Conservation (phyloP, 2,113 vertebrate species). For the Corvus hawaiiensis region DNA sequence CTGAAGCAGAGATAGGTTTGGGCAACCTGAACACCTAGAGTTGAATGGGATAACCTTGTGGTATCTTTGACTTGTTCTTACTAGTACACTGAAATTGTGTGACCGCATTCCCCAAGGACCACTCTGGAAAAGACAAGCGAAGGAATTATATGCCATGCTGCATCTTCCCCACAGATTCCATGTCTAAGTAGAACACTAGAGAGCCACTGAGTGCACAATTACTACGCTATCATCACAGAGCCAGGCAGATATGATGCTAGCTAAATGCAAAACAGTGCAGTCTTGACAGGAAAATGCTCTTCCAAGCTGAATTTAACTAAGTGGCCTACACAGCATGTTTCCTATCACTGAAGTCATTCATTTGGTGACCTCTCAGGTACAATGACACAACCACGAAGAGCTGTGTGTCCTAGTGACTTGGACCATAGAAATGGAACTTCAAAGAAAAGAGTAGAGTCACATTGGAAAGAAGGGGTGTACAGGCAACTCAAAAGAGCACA, state of each 20-base stretch:
- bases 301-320: neutral
- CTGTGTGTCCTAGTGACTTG: neutral
- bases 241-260: neutral
- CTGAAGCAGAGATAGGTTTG: neutral
- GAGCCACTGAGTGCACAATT: neutral
- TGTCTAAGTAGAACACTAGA: fast-evolving
- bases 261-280: neutral
- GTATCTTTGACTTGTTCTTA: neutral
- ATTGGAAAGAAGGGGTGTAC: neutral
- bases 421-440: neutral
- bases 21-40: neutral
- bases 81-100: neutral
- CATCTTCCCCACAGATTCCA: neutral
- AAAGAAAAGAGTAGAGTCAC: neutral
- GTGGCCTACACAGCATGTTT: neutral
- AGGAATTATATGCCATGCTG: neutral
- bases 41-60: neutral
- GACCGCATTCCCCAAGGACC: neutral
- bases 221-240: neutral
- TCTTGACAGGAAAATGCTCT: neutral
- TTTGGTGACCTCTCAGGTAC: neutral
- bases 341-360: neutral
- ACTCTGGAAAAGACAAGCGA: neutral
- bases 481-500: neutral
- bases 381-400: neutral